A percentile compares a stretch with the other conserved stretches of the same genome.
phyloP scores from a whole-genome alignment of 2,113 vertebrate species.

The Zosterops japonicus region DNA sequence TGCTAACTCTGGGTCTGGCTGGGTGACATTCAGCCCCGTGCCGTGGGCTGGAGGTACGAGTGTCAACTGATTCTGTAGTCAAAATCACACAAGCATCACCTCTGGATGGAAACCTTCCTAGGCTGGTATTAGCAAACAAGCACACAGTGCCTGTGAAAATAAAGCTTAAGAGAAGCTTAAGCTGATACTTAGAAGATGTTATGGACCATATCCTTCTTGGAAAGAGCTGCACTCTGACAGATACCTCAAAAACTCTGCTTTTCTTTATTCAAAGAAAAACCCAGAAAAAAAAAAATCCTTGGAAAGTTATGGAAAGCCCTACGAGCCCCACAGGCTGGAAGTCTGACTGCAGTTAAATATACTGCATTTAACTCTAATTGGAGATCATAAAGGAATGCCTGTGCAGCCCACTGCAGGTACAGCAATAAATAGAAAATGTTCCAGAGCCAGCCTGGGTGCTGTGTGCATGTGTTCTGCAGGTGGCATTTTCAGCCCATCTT shows the following conservation, averaged over 20 bases:
- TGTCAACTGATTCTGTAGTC: background rate
- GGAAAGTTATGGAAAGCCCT: background rate
- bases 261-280: background rate
- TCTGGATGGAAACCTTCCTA: background rate
- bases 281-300: background rate
- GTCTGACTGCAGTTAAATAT: background rate
- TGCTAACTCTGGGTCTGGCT: rapidly evolving
- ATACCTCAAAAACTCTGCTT: background rate
- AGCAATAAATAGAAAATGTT: background rate
- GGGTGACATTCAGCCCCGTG: rapidly evolving
- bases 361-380: background rate
- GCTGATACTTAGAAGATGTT: background rate
- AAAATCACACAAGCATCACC: background rate
- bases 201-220: background rate
- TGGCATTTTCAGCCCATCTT: background rate
- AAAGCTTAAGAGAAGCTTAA: background rate
- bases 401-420: background rate
- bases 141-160: background rate
- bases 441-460: background rate
- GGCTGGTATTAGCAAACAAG: background rate
- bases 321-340: background rate
- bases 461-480: background rate
- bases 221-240: background rate
- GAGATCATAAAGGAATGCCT: background rate
- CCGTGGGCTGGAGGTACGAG: rapidly evolving